A percentile compares a stretch with the other conserved stretches of the same genome.
phyloP scores from a whole-genome alignment of 1,140 invertebrate species.

The Drosophila virilis region DNA sequence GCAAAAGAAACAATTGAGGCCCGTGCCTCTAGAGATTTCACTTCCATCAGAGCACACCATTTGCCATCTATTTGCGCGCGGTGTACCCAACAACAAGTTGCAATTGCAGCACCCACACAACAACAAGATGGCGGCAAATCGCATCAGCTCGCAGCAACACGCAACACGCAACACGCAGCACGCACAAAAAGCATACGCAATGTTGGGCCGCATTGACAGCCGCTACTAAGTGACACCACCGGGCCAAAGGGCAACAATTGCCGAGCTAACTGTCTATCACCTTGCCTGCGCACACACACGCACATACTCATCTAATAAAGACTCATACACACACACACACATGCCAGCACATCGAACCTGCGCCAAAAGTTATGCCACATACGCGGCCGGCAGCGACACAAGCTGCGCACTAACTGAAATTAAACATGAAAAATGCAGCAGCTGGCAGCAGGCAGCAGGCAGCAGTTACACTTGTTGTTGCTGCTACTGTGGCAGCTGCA shows the following conservation, averaged over 20 bases:
- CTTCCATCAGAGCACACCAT: not conserved
- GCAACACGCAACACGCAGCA: constrained; percentile 1
- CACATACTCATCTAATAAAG: constrained; percentile 4
- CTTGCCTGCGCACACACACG: constrained; percentile 16
- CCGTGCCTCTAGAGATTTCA: constrained; percentile 12
- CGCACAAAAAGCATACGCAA: constrained; percentile 67
- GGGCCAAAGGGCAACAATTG: constrained; percentile 30
- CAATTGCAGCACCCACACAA: not conserved
- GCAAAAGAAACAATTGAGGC: constrained; percentile 8
- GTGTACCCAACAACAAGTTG: constrained; percentile 12
- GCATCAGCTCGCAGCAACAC: not conserved
- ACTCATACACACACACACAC: constrained; percentile 7
- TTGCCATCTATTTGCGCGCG: constrained; percentile 9
- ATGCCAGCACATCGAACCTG: constrained; percentile 20
- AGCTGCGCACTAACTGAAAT: constrained; percentile 72
- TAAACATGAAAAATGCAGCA: constrained; percentile 80
- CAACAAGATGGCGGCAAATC: constrained; percentile 5
- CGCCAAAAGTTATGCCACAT: constrained; percentile 63
- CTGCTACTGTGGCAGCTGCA: constrained; percentile 27
- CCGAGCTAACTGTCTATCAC: constrained; percentile 46
- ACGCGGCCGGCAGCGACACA: constrained; percentile 29
- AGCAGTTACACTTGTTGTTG: constrained; percentile 21
- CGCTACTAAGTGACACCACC: constrained; percentile 40
- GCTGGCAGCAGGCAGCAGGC: constrained; percentile 17
- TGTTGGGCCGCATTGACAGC: constrained; percentile 55